Evolutionary conservation across 23 tunicate species (phyloP), one percentile per base, ranked within the genome.

Genomic region (Ascidia mentula): DNA sequence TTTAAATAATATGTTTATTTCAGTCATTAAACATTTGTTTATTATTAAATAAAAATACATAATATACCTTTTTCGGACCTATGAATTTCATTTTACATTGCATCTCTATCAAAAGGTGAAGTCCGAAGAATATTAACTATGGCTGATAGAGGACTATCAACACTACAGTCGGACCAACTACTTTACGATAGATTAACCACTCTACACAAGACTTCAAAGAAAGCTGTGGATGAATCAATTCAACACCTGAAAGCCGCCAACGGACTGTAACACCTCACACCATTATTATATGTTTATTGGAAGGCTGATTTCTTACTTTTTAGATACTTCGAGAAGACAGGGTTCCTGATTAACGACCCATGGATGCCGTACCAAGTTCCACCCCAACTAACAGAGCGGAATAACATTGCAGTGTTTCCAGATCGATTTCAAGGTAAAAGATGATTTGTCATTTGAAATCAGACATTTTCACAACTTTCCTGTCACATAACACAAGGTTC

Each of bases 81-180:
- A n/a, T n/a, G n/a, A n/a, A n/a, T n/a, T n/a, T n/a, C n/a, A n/a
- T n/a, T n/a, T n/a, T n/a, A n/a, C n/a, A n/a, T n/a, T n/a, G n/a
- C n/a, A n/a, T n/a, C n/a, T n/a, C 20, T 26, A 69, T 33, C 69
- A 45, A 26, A 72, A 85, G 89, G 82, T 78, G 89, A 85, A 85
- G 30, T 87, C 28, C 13, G 20, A 15, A 60, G 91, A 65, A 38
- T 76, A 31, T 75, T 87, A 15, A 38, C 74, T 38, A 87, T 80
- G 80, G 75, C 36, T 31, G 84, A 80, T 18, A 73, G 18, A 40
- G 91, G 86, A 32, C 69, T 45, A 20, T 74, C 80, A 38, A 72
- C 90, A 2, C 69, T 26, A 12, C 40, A 74, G 28, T 15, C 32
- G 6, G 46, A 72, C n/a, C 26, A 37, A 13, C 0, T 4, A 1